Percentiles rank a stretch among this genome's conserved stretches.
These are phyloP conservation scores for Passerina amoena DNA, from an alignment of 2,113 vertebrate genomes.

Conservation along the genomic window DNA sequence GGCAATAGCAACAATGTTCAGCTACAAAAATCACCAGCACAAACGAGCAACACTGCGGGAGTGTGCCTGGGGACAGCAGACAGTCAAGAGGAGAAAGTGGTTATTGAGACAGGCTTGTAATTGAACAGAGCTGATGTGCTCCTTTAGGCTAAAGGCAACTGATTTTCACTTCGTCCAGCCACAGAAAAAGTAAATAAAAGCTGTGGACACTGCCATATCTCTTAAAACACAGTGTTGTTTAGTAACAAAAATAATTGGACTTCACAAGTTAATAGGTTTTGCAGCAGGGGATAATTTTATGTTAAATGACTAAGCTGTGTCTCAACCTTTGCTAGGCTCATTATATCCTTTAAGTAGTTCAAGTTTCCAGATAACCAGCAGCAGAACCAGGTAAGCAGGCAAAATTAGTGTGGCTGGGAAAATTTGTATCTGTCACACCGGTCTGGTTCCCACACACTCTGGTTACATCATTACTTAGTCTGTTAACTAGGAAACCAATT, in stretches of 20 bases:
- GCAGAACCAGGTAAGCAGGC: conserved; percentile 85
- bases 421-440: conserved; percentile 92
- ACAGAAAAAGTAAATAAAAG: conserved; percentile 2
- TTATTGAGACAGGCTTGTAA: not conserved
- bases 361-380: conserved; percentile 91
- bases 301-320: conserved; percentile 63
- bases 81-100: not conserved
- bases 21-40: conserved; percentile 5
- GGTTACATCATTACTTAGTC: conserved; percentile 99
- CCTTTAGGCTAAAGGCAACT: not conserved
- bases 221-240: not conserved
- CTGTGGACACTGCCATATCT: not conserved
- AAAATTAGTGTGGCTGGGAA: conserved; percentile 91
- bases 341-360: conserved; percentile 80
- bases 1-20: conserved; percentile 4
- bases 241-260: conserved; percentile 46
- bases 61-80: not conserved
- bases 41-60: not conserved
- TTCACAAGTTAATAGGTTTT: conserved; percentile 45
- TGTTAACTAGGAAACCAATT: conserved; percentile 87
- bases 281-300: conserved; percentile 40
- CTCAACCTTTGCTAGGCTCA: conserved; percentile 66
- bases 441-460: conserved; percentile 99
- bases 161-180: not conserved
- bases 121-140: not conserved